Evolutionary conservation across 1,140 invertebrate genomes (phyloP).

Genomic region (Zaprionus nigranus): DNA sequence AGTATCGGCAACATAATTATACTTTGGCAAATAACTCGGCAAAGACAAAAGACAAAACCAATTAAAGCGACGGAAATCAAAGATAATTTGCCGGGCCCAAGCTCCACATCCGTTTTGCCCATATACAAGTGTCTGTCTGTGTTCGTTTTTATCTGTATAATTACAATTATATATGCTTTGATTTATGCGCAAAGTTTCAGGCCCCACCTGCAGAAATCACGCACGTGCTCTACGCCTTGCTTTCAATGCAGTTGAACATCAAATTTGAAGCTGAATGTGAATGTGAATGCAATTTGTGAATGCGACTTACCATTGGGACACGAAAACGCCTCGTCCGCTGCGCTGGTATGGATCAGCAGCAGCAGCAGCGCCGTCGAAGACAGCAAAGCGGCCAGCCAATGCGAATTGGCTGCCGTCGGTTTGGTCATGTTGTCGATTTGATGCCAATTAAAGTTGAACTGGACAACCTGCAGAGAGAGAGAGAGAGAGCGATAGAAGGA

Average conservation of each 20-base stretch:
- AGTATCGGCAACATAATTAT: conserved; percentile 25
- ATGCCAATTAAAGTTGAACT: conserved; percentile 60
- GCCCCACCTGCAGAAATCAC: conserved; percentile 64
- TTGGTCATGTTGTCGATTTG: conserved; percentile 73
- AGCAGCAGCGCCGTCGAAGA: conserved; percentile 60
- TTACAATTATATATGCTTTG: conserved; percentile 60
- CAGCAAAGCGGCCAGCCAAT: conserved; percentile 80
- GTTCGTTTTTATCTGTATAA: conserved; percentile 40
- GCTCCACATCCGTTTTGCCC: conserved; percentile 39
- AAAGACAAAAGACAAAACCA: conserved; percentile 13
- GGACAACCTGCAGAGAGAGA: conserved; percentile 20
- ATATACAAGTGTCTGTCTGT: background rate
- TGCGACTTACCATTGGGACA: conserved; percentile 75
- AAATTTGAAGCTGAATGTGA: conserved; percentile 43
- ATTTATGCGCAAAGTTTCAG: conserved; percentile 54
- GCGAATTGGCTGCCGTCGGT: conserved; percentile 77
- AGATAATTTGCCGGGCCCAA: conserved; percentile 34
- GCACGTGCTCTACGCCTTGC: conserved; percentile 53
- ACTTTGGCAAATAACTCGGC: conserved; percentile 21
- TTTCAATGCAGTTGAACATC: conserved; percentile 44
- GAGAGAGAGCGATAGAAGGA: background rate
- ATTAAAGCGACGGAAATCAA: conserved; percentile 51
- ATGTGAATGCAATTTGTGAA: conserved; percentile 18
- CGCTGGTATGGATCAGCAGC: conserved; percentile 52
- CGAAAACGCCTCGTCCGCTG: conserved; percentile 75